Evolutionary conservation across 2,113 vertebrate species (phyloP), one percentile per base, ranked within the genome.

Genomic region (Ictidomys tridecemlineatus): DNA sequence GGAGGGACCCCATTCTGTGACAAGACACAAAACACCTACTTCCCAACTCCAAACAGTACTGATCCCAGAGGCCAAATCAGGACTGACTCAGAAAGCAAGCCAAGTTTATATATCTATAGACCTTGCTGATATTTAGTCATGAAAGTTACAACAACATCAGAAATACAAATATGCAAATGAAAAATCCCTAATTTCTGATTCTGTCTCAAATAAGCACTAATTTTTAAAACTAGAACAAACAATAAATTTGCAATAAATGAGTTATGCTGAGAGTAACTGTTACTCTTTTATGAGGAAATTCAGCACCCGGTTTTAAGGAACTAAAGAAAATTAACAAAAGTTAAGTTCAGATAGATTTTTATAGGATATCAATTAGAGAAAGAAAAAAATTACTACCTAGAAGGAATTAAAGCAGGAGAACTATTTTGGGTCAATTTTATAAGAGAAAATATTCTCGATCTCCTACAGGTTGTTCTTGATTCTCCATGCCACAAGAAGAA

Each of bases 321-420:
- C 30, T 45, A 85, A 88, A 85, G 72, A 79, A 94, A 94, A 77
- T 80, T 61, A 90, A 94, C 28, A 80, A 24, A 76, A 88, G 58
- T 74, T 17, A 56, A 86, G 65, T 51, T 72, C 53, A 77, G 45
- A 42, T 83, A 84, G 77, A 91, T 97, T 96, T 51, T 51, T 3
- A 51, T 51, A 51, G 48, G 56, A 58, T 58, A 58, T 20, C 18
- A 22, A 58, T 58, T 20, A 58, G 14, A 58, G 84, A 97, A 83
- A 51, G 48, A 13, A 51, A 51, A 51, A 85, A 53, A 82, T 89
- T 92, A 94, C n/a, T 53, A 72, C 69, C 84, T 88, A 74, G n/a
- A 84, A 70, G 69, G 85, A 95, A 93, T 78, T 42, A 92, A 92
- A 95, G 72, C 3, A 79, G n/a, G 48, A 95, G 51, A 80, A 77